These are phyloP conservation scores for Drosophila aff. DNA, from an alignment of 1,140 invertebrate species.

Conservation along the genomic window DNA sequence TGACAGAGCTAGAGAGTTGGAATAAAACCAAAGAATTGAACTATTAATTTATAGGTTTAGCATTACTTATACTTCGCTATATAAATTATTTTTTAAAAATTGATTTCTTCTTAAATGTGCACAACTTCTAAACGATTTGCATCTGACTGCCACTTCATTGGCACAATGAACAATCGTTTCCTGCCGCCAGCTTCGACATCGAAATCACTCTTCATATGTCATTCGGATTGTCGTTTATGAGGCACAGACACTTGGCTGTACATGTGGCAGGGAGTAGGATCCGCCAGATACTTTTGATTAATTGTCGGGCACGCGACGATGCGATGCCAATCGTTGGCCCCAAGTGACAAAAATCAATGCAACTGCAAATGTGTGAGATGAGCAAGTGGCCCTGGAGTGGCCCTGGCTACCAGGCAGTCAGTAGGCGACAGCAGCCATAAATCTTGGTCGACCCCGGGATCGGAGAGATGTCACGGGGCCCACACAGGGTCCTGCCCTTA, in stretches of 20 bases:
- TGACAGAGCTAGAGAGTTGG: background rate
- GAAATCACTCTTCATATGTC: conserved; percentile 59
- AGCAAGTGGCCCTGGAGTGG: conserved; percentile 38
- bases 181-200: conserved; percentile 18
- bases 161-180: conserved; percentile 47
- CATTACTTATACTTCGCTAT: background rate
- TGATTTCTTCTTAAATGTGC: background rate
- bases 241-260: conserved; percentile 8
- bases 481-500: conserved; percentile 60
- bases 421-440: conserved; percentile 54
- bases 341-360: conserved; percentile 78
- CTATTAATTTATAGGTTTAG: background rate
- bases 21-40: background rate
- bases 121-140: conserved; percentile 1
- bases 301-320: conserved; percentile 65
- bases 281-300: conserved; percentile 53
- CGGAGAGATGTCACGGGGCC: conserved; percentile 56
- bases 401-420: background rate
- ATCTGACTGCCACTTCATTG: background rate
- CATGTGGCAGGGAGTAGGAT: background rate
- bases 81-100: background rate
- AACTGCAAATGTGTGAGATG: conserved; percentile 69
- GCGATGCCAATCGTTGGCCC: conserved; percentile 65
- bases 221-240: conserved; percentile 50
- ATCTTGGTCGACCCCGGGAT: conserved; percentile 50